Evolutionary conservation across 2,888 invertebrate genomes (phyloP).

Genomic region (Drosophila conformis): DNA sequence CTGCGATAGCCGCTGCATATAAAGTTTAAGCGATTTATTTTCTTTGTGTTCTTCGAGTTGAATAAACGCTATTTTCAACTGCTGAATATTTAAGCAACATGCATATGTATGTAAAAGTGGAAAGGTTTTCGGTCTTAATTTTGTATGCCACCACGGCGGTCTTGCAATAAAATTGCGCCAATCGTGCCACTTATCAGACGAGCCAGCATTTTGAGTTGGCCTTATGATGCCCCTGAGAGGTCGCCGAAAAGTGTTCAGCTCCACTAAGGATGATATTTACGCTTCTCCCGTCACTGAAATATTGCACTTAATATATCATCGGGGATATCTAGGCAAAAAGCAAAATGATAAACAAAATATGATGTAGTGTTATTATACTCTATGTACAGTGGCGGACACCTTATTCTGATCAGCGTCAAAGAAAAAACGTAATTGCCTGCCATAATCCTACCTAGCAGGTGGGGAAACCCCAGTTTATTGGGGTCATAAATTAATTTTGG

Average conservation of each 20-base stretch:
- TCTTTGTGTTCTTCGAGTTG: background rate
- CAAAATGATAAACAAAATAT: background rate
- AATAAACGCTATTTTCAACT: constrained; percentile 17
- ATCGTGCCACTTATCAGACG: constrained; percentile 65
- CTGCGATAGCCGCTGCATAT: background rate
- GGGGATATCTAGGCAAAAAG: constrained; percentile 38
- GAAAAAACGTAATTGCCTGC: too few relatives aligned
- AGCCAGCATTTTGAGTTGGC: constrained; percentile 35
- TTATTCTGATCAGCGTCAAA: too few relatives aligned
- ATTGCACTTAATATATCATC: constrained; percentile 76
- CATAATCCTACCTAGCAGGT: too few relatives aligned
- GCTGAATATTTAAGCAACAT: constrained; percentile 54
- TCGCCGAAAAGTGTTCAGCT: constrained; percentile 28
- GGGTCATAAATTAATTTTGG: too few relatives aligned
- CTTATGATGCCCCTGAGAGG: constrained; percentile 57
- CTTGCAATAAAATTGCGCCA: constrained; percentile 49
- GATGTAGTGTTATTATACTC: constrained; percentile 1
- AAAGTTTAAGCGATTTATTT: background rate
- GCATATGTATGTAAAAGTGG: constrained; percentile 42
- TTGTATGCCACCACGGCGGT: constrained; percentile 22
- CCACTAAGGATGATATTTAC: constrained; percentile 57
- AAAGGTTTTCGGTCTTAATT: constrained; percentile 4
- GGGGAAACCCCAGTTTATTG: too few relatives aligned
- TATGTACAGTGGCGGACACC: too few relatives aligned
- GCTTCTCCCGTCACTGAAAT: constrained; percentile 57